Base-by-base conservation (phyloP, 2,113 vertebrate genomes). In the Bagarius yarrelli region DNA sequence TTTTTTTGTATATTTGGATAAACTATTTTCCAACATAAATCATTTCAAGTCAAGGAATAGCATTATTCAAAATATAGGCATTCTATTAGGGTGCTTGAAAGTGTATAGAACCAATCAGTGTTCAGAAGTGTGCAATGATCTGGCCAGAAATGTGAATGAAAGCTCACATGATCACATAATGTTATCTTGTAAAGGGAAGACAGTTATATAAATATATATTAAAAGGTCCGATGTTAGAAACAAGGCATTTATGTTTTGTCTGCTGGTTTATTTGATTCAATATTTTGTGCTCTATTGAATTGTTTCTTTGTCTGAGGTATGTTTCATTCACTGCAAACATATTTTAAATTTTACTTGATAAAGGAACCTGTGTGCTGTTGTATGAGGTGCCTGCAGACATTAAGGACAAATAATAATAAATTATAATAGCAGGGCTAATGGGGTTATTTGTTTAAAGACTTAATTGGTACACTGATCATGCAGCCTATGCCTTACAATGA, bases 311-410 rank as follows among this genome's bases (percentile, higher is more conserved):
- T 59, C 78, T 72, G 77, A 52, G 32, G 63, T 47, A 66, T n/a
- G n/a, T n/a, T n/a, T n/a, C n/a, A n/a, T n/a, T 86, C 85, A 60
- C 79, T 34, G 50, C 83, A 88, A 90, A 88, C 86, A 88, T 67
- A 90, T 89, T 83, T 86, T 85, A 78, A 82, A 86, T 66, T 84
- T 55, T 6, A 47, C 77, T 66, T 72, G 57, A 84, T 76, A 73
- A 69, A 12, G 21, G 19, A 76, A 61, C 55, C 36, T 76, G 47
- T 53, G 34, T 18, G 21, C n/a, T 61, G 18, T 66, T 67, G 66
- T 59, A 67, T 53, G 40, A 14, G 44, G 40, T 57, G 34, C 30
- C 15, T 47, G 21, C 19, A 34, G 71, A 78, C 27, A 55, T 53
- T 44, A 14, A 70, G 40, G 5, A 8, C 47, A 66, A 78, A 78